Evolutionary conservation across 2,888 invertebrate species (phyloP).

Genomic region (Deilephila elpenor): DNA sequence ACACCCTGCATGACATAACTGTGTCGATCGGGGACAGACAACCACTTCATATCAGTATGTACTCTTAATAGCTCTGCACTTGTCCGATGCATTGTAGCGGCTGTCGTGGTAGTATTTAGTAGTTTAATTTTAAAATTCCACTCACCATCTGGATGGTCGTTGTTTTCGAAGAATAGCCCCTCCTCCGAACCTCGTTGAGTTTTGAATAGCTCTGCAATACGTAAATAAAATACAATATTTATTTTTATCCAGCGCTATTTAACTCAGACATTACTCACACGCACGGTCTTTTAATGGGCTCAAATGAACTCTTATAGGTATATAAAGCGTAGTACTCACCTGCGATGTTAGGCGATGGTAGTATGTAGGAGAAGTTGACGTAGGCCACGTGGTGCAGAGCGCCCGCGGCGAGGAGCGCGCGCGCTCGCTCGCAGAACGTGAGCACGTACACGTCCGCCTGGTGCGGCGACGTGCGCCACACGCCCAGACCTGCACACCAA

Average conservation of each 20-base stretch:
- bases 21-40: too few relatives aligned
- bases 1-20: too few relatives aligned
- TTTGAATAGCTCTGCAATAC: constrained; percentile 60
- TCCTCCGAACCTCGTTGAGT: constrained; percentile 49
- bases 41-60: too few relatives aligned
- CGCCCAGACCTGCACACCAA: constrained; percentile 78
- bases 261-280: too few relatives aligned
- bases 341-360: constrained; percentile 53
- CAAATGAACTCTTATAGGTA: too few relatives aligned
- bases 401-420: constrained; percentile 75
- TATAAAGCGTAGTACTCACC: constrained; percentile 49
- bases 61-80: too few relatives aligned
- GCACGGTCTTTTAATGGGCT: too few relatives aligned
- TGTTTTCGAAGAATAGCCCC: constrained; percentile 67
- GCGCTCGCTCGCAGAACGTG: constrained; percentile 86
- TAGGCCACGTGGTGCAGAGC: constrained; percentile 84
- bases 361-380: constrained; percentile 88
- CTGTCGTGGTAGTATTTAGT: too few relatives aligned
- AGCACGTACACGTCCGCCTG: constrained; percentile 87
- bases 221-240: background rate
- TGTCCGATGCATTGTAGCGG: too few relatives aligned
- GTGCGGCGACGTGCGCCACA: constrained; percentile 86
- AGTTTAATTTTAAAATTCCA: background rate
- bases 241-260: background rate
- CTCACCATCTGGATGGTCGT: constrained; percentile 71